Base-by-base conservation (phyloP, 2,797 vertebrate species). In the Varecia variegata region DNA sequence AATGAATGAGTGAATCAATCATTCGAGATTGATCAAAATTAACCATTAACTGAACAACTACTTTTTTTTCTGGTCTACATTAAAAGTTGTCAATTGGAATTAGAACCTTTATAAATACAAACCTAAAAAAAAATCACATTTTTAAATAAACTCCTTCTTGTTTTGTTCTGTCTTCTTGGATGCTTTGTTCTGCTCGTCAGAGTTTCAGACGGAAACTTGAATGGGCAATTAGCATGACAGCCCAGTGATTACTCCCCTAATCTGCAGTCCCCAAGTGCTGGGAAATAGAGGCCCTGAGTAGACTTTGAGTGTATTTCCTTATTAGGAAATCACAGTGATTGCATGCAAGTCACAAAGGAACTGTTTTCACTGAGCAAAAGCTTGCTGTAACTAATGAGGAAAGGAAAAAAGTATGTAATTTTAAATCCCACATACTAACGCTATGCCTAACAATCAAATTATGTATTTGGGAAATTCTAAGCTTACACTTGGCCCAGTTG, bases 311-410 rank as follows among this genome's bases (percentile, higher is more conserved):
- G 9, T 58, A 43, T 95, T 95, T 84, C 95, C 96, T 97, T 94
- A 97, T 97, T 96, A 97, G 96, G 96, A 96, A 96, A 97, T 97
- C 92, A 97, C 43, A 87, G 88, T 95, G 92, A 94, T 90, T 97
- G 94, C 82, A 85, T 50, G 67, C 86, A 96, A 95, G 88, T 94
- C 90, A 96, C 95, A 91, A 76, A 97, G 95, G 93, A 94, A 97
- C 96, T 93, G 58, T 91, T 94, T 93, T 92, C 68, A 85, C 86
- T 88, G 85, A 89, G 80, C 94, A 97, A 89, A 84, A 65, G 80
- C 68, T 58, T 81, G 74, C 58, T 89, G 38, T 56, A 95, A 87
- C 85, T 92, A 77, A 95, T 35, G 65, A 96, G 77, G 88, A 90
- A 77, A 94, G 73, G 38, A 79, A 85, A 87, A 71, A 71, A 40